Evolutionary conservation across 2,888 invertebrate genomes (phyloP).

Genomic region (Stenurella melanura): DNA sequence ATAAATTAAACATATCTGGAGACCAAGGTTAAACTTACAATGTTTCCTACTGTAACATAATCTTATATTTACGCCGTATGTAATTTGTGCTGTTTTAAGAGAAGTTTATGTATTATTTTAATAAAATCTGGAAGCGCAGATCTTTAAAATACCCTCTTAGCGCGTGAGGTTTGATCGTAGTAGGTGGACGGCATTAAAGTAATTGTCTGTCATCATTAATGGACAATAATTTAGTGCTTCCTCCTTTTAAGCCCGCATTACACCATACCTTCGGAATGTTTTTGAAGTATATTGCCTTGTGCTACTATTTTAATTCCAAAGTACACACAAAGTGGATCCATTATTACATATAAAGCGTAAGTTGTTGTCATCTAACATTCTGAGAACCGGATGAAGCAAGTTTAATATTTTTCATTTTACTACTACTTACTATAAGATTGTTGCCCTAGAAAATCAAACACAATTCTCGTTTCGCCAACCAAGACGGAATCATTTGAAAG

Average conservation of each 20-base stretch:
- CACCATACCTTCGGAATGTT: slow-evolving; percentile 18
- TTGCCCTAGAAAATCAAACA: too few relatives aligned
- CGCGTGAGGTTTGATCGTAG: slow-evolving; percentile 33
- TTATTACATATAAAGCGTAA: neutral
- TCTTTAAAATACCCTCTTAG: slow-evolving; percentile 9
- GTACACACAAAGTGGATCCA: neutral
- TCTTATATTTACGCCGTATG: slow-evolving; percentile 3
- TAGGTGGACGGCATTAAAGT: slow-evolving; percentile 54
- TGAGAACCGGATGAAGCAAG: neutral
- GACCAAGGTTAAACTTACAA: slow-evolving; percentile 14
- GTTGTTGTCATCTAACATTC: neutral
- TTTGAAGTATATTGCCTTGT: slow-evolving; percentile 9
- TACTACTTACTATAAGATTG: neutral
- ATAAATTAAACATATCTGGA: neutral
- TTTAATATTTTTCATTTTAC: neutral
- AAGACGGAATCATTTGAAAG: too few relatives aligned
- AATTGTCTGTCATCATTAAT: slow-evolving; percentile 51
- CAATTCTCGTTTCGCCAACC: too few relatives aligned
- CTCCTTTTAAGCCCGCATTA: slow-evolving; percentile 39
- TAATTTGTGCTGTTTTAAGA: slow-evolving; percentile 3
- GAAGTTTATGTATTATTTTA: slow-evolving; percentile 9
- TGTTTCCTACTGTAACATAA: slow-evolving; percentile 3
- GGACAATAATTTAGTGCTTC: slow-evolving; percentile 53
- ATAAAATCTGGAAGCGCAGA: slow-evolving; percentile 30
- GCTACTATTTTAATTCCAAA: neutral